Percentiles rank a stretch among this genome's conserved stretches.
Conservation (phyloP, 2,888 invertebrate species). For the Cephonodes hylas region DNA sequence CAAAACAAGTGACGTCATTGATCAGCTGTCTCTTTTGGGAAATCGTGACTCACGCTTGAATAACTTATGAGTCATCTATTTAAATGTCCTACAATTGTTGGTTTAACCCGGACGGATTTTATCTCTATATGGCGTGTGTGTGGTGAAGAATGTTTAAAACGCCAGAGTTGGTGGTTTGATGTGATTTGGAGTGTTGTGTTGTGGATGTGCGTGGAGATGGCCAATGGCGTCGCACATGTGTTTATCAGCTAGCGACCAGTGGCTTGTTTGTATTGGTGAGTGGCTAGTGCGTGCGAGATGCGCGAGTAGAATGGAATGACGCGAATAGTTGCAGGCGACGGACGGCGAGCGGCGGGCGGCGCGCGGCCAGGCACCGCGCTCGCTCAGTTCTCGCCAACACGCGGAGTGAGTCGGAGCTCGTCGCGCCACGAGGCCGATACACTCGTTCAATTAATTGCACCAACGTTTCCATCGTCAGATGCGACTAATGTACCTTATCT, state of each 20-base stretch:
- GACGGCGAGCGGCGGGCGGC: constrained; percentile 22
- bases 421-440: constrained; percentile 61
- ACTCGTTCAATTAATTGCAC: constrained; percentile 37
- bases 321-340: constrained; percentile 67
- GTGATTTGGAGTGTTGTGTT: not conserved
- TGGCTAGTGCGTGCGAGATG: constrained; percentile 72
- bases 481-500: constrained; percentile 68
- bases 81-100: constrained; percentile 10
- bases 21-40: constrained; percentile 27
- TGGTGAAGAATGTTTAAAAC: too few relatives aligned
- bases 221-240: constrained; percentile 48
- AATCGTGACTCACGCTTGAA: constrained; percentile 35
- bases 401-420: constrained; percentile 69
- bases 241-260: constrained; percentile 53
- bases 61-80: constrained; percentile 32
- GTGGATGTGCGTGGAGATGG: constrained; percentile 31
- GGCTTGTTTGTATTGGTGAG: constrained; percentile 71
- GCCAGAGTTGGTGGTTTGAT: not conserved
- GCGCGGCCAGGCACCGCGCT: constrained; percentile 20
- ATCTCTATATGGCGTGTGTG: not conserved
- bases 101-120: constrained; percentile 24
- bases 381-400: constrained; percentile 63
- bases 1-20: constrained; percentile 15
- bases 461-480: constrained; percentile 45
- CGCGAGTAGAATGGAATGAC: constrained; percentile 71